Conservation (phyloP, 2,888 invertebrate species). For the Rhabditophanes sp. region DNA sequence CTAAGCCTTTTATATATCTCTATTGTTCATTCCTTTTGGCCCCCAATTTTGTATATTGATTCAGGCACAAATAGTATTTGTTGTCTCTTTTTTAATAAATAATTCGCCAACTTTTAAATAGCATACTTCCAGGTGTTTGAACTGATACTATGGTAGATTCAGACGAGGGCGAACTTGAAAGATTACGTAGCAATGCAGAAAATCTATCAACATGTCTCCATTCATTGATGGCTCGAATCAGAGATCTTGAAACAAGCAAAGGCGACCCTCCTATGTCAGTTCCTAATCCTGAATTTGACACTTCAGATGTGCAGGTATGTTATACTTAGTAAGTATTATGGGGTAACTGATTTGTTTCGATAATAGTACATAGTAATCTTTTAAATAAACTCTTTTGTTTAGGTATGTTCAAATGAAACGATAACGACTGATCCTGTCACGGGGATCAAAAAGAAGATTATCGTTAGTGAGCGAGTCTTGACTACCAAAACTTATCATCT, state of each 20-base stretch:
- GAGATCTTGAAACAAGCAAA: constrained; percentile 22
- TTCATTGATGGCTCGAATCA: constrained; percentile 33
- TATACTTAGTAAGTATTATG: background rate
- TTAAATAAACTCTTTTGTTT: constrained; percentile 7
- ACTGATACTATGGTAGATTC: no score
- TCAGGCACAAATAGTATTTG: no score
- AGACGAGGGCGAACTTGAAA: constrained; percentile 13
- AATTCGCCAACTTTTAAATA: no score
- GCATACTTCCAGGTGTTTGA: no score
- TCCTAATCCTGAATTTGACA: background rate
- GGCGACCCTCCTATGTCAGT: constrained; percentile 3
- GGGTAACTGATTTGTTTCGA: constrained; percentile 1
- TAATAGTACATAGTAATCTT: constrained; percentile 1
- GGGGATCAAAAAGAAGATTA: constrained; percentile 28
- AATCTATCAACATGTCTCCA: constrained; percentile 35
- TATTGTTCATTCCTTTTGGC: no score
- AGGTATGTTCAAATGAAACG: constrained; percentile 24
- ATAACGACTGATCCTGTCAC: constrained; percentile 25
- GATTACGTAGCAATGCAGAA: constrained; percentile 36
- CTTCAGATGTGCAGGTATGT: constrained; percentile 9
- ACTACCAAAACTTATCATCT: constrained; percentile 28
- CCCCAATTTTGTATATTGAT: no score
- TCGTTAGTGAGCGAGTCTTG: constrained; percentile 33
- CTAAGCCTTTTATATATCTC: no score
- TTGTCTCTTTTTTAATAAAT: no score